Evolutionary conservation across 2,797 vertebrate genomes (phyloP).

Genomic region (Acipenser transmontanus): DNA sequence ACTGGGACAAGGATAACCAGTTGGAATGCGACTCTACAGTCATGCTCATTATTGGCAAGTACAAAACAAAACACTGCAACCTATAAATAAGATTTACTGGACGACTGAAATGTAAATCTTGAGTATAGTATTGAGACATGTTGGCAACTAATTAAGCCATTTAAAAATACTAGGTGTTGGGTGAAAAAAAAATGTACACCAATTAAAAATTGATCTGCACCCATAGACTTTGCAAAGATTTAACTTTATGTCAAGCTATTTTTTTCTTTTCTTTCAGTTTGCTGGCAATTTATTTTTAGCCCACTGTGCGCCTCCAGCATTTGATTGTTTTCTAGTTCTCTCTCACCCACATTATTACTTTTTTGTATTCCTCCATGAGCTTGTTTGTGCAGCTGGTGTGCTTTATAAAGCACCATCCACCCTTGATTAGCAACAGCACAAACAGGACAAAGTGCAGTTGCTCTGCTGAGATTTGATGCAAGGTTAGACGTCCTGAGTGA

Average conservation of each 20-base stretch:
- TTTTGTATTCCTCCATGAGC: too few species aligned
- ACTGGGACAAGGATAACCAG: too few species aligned
- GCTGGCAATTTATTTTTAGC: background rate
- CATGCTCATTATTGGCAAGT: too few species aligned
- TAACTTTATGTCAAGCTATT: background rate
- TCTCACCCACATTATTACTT: background rate
- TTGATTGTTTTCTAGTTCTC: background rate
- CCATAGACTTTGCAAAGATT: background rate
- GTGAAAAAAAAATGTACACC: background rate
- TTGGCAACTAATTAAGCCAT: too few species aligned
- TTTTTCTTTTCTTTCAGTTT: background rate
- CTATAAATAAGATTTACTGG: too few species aligned
- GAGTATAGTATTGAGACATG: too few species aligned
- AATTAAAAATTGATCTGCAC: background rate
- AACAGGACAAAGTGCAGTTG: slow-evolving; percentile 13
- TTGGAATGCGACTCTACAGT: too few species aligned
- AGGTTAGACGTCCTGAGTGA: slow-evolving; percentile 47
- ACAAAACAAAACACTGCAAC: too few species aligned
- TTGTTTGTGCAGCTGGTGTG: background rate
- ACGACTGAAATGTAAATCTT: too few species aligned
- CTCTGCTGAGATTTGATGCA: slow-evolving; percentile 29
- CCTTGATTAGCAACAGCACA: background rate
- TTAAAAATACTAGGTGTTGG: too few species aligned
- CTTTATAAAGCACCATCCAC: background rate
- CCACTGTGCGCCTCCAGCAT: background rate